These are phyloP conservation scores for Metalampra italica DNA, from an alignment of 2,888 invertebrate species.

Conservation along the genomic window DNA sequence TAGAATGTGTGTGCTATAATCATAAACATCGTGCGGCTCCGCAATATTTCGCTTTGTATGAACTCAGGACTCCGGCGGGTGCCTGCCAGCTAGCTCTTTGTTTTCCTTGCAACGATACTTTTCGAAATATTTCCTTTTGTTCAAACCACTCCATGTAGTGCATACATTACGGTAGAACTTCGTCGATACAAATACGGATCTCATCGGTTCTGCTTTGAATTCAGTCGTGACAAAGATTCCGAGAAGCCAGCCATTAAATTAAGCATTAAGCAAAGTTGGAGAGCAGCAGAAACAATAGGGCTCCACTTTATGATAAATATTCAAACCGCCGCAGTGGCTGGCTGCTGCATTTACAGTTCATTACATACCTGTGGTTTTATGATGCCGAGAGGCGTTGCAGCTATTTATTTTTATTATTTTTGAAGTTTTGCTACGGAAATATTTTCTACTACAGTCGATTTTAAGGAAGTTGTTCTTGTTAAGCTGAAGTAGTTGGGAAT, in stretches of 20 bases:
- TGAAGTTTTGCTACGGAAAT: neutral
- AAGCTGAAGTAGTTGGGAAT: no score
- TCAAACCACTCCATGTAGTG: slow-evolving; percentile 45
- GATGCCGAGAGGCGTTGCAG: neutral
- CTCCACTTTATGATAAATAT: slow-evolving; percentile 47
- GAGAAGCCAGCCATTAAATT: slow-evolving; percentile 48
- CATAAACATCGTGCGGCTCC: slow-evolving; percentile 67
- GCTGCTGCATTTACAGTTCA: slow-evolving; percentile 33
- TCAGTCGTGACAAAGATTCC: slow-evolving; percentile 35
- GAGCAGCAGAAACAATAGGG: slow-evolving; percentile 43
- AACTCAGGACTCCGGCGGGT: slow-evolving; percentile 59
- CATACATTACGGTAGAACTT: neutral
- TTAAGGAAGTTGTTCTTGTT: no score
- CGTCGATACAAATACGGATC: slow-evolving; percentile 9
- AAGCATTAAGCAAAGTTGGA: slow-evolving; percentile 30
- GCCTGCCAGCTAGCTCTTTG: slow-evolving; percentile 63
- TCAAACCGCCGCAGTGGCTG: slow-evolving; percentile 28
- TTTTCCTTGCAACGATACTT: slow-evolving; percentile 69
- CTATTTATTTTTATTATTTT: neutral
- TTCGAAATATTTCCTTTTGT: slow-evolving; percentile 73
- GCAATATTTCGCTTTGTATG: slow-evolving; percentile 72
- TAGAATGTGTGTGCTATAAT: slow-evolving; percentile 59
- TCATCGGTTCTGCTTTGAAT: slow-evolving; percentile 28
- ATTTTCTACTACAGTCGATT: no score
- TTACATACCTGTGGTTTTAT: slow-evolving; percentile 17